phyloP scores from a whole-genome alignment of 2,888 invertebrate species.

The Zaprionus bogoriensis region DNA sequence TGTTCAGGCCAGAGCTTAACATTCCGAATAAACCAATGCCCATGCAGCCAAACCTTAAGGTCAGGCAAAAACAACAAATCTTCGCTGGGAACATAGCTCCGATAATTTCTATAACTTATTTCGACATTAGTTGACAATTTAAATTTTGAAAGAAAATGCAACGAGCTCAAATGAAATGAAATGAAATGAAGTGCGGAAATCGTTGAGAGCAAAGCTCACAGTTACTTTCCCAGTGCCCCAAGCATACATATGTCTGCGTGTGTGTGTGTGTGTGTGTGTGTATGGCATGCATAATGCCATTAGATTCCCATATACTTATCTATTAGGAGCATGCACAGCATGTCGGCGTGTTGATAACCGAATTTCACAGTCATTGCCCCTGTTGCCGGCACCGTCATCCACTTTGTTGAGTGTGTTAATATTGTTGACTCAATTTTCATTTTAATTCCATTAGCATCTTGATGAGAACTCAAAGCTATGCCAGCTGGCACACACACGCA shows the following conservation, averaged over 20 bases:
- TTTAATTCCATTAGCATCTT: conserved; percentile 70
- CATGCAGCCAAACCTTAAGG: conserved; percentile 28
- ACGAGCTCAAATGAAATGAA: no score
- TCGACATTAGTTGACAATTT: not conserved
- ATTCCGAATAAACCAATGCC: conserved; percentile 8
- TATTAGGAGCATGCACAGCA: conserved; percentile 7
- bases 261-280: not conserved
- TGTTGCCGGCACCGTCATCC: not conserved
- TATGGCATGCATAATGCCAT: not conserved
- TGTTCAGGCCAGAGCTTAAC: not conserved
- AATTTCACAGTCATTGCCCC: conserved; percentile 33
- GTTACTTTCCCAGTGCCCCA: no score
- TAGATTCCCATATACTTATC: not conserved
- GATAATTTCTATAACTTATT: not conserved
- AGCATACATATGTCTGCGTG: no score
- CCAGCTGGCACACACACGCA: conserved; percentile 27
- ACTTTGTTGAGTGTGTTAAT: conserved; percentile 41
- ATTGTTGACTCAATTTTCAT: conserved; percentile 69
- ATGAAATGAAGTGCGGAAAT: no score
- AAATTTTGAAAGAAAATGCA: conserved; percentile 18
- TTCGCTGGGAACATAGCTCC: conserved; percentile 5
- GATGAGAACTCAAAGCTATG: conserved; percentile 54
- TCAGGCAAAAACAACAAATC: conserved; percentile 18
- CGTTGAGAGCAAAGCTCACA: no score
- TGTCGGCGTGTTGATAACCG: conserved; percentile 37